Base-by-base conservation (phyloP, 2,113 vertebrate genomes). In the Riparia riparia region DNA sequence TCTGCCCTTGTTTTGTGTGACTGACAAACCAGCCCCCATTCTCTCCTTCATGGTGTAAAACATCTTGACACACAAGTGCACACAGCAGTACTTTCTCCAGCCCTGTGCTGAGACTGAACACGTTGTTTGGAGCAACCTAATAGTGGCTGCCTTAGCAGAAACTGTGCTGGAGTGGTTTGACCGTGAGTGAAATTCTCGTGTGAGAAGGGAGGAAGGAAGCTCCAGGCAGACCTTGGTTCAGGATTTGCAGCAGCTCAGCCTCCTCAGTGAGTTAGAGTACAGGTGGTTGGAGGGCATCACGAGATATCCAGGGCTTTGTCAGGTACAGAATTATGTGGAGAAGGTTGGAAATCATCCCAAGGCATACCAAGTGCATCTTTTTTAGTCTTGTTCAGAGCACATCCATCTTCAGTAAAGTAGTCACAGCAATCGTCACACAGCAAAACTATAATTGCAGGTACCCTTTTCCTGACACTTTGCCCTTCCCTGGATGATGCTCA, bases 21-120 rank as follows among this genome's bases (percentile, higher is more conserved):
- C 32, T 51, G 6, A 39, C 70, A 49, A 53, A 17, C 2, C 45
- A 69, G 56, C 21, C 32, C 25, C 32, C 2, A 1, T 57, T 82
- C 34, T 74, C 28, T 45, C 49, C 45, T 1, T 18, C 2, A 1
- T 5, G 24, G 12, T 45, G 68, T 49, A 25, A 47, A 83, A 31
- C 6, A 19, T 12, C n/a, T 39, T 26, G 22, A 5, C 31, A 17
- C 18, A 3, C 0, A 0, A 1, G 7, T 41, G 41, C 47, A 5
- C 32, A 11, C 8, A 50, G 32, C 37, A 81, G 26, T 12, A 2
- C 41, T 54, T 82, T 24, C 39, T 68, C 22, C 70, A 82, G 64
- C 14, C 17, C 28, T 31, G 51, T 44, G 24, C 73, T 79, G 69
- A 34, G 37, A 12, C 25, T 54, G 41, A 50, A 1, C 21, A 11